Conservation (phyloP, 1,140 invertebrate genomes). For the Lepidurus arcticus region DNA sequence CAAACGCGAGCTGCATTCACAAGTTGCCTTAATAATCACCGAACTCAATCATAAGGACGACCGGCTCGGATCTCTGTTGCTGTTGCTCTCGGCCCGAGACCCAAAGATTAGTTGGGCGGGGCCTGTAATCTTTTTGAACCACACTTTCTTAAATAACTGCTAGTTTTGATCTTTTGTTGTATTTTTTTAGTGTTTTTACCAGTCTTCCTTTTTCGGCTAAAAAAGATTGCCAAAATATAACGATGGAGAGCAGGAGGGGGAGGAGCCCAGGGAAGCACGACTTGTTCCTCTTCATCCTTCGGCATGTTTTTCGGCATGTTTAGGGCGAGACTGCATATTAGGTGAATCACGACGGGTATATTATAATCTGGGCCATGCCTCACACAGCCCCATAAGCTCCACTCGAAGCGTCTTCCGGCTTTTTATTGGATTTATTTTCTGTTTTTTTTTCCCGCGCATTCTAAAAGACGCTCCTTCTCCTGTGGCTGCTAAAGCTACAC, state of each 20-base stretch:
- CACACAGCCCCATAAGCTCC: neutral
- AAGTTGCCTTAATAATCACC: neutral
- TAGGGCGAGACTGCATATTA: slow-evolving; percentile 14
- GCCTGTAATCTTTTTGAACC: slow-evolving; percentile 6
- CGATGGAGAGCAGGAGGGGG: neutral
- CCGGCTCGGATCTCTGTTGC: neutral
- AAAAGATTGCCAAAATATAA: neutral
- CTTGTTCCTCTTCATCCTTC: slow-evolving; percentile 17
- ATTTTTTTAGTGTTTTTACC: neutral
- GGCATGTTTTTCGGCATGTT: slow-evolving; percentile 17
- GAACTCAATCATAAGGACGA: neutral
- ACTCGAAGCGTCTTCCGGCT: neutral
- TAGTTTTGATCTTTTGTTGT: neutral
- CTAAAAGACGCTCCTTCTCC: neutral
- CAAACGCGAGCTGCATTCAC: neutral
- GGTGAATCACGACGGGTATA: slow-evolving; percentile 9
- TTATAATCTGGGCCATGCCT: slow-evolving; percentile 10
- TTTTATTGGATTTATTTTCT: neutral
- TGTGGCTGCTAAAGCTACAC: neutral
- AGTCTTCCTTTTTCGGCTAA: neutral
- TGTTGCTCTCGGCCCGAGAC: neutral
- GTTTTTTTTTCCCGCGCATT: neutral
- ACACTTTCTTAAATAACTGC: slow-evolving; percentile 19
- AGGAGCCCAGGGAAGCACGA: neutral
- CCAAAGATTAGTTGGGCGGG: neutral